These are phyloP conservation scores for Monopis laevigella DNA, from an alignment of 2,888 invertebrate species.

Conservation along the genomic window DNA sequence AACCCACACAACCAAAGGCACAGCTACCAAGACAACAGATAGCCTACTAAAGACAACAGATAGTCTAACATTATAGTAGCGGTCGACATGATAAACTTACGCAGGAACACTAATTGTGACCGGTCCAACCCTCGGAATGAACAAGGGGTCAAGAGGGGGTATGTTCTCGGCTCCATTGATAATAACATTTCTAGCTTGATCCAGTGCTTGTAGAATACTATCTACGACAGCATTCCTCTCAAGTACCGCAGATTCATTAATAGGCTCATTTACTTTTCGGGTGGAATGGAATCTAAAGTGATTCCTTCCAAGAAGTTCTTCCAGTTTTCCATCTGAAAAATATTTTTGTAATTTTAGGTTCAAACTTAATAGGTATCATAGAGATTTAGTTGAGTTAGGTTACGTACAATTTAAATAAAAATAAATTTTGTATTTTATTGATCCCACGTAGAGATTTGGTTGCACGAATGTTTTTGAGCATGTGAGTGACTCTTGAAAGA, in stretches of 20 bases:
- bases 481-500: too few species aligned
- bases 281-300: slow-evolving; percentile 1
- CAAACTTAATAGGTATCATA: too few species aligned
- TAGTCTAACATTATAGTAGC: not conserved
- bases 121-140: slow-evolving; percentile 20
- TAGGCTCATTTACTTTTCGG: not conserved
- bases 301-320: not conserved
- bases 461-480: too few species aligned
- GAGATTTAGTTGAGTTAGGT: too few species aligned
- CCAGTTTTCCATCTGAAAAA: slow-evolving; percentile 9
- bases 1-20: too few species aligned
- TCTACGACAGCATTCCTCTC: slow-evolving; percentile 11
- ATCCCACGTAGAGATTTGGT: too few species aligned
- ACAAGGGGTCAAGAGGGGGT: slow-evolving; percentile 33
- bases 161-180: slow-evolving; percentile 33
- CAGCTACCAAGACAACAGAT: too few species aligned
- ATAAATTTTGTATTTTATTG: too few species aligned
- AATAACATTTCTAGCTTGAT: slow-evolving; percentile 30
- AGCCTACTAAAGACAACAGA: too few species aligned
- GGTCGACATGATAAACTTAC: slow-evolving; percentile 9
- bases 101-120: not conserved
- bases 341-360: not conserved
- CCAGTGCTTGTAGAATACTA: slow-evolving; percentile 21
- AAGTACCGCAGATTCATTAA: not conserved
- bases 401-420: too few species aligned